These are phyloP conservation scores for Callipepla squamata DNA, from an alignment of 2,113 vertebrate species.

Conservation along the genomic window DNA sequence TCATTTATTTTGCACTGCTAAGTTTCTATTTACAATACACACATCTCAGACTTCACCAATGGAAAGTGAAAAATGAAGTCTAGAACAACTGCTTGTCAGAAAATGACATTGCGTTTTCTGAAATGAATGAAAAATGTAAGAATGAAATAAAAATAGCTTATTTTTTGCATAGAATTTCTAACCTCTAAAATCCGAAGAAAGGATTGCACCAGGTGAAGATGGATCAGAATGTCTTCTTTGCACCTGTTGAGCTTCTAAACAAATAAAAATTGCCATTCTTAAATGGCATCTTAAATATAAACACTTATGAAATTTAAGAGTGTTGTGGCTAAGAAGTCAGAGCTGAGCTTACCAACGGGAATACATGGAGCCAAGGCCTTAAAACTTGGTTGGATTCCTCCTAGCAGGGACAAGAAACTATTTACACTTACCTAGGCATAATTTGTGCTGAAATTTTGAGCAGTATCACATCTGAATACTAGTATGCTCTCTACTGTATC, in stretches of 20 bases:
- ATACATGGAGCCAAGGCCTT: background rate
- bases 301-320: background rate
- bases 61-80: background rate
- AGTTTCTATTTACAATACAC: accelerated
- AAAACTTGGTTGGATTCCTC: background rate
- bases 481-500: background rate
- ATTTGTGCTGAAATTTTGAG: background rate
- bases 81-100: background rate
- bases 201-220: background rate
- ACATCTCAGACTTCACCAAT: background rate
- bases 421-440: background rate
- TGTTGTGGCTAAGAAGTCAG: background rate
- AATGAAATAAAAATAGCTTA: background rate
- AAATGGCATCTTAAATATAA: background rate
- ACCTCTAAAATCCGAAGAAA: background rate
- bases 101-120: background rate
- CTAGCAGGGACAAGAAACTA: background rate
- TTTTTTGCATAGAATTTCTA: background rate
- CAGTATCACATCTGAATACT: background rate
- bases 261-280: background rate
- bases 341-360: background rate
- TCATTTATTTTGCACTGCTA: background rate
- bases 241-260: background rate
- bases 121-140: background rate
- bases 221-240: background rate